Percentiles rank a stretch among this genome's conserved stretches.
These are phyloP conservation scores for Cerceris rybyensis DNA, from an alignment of 2,888 invertebrate species.

Conservation along the genomic window DNA sequence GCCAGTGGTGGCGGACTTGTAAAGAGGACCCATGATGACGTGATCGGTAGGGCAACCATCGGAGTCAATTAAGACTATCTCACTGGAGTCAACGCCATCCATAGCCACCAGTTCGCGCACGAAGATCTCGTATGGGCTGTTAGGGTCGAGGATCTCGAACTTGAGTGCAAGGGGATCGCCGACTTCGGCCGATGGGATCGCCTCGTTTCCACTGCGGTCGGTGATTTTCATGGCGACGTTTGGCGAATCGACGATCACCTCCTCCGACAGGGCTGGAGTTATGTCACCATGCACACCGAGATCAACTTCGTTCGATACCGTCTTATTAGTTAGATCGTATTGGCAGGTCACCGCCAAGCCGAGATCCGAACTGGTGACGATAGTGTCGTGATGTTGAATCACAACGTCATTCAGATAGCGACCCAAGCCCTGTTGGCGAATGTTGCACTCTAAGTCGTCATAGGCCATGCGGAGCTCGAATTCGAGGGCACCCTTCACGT, in stretches of 20 bases:
- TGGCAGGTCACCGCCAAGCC: constrained; percentile 96
- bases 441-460: constrained; percentile 96
- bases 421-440: constrained; percentile 93
- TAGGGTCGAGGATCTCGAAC: constrained; percentile 95
- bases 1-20: constrained; percentile 90
- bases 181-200: constrained; percentile 94
- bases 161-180: constrained; percentile 95
- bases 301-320: constrained; percentile 95
- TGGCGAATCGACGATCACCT: constrained; percentile 96
- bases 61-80: constrained; percentile 95
- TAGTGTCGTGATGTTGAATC: constrained; percentile 97
- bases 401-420: constrained; percentile 95
- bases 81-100: constrained; percentile 96
- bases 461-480: constrained; percentile 96
- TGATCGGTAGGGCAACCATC: constrained; percentile 96
- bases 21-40: constrained; percentile 96
- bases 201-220: constrained; percentile 91
- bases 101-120: constrained; percentile 96
- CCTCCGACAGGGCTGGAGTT: constrained; percentile 92
- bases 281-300: constrained; percentile 95
- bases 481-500: constrained; percentile 93
- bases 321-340: constrained; percentile 96
- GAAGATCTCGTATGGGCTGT: constrained; percentile 97
- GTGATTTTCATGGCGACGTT: constrained; percentile 97
- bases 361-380: constrained; percentile 96